These are phyloP conservation scores for Suncus etruscus DNA, from an alignment of 2,113 vertebrate species.

Conservation along the genomic window DNA sequence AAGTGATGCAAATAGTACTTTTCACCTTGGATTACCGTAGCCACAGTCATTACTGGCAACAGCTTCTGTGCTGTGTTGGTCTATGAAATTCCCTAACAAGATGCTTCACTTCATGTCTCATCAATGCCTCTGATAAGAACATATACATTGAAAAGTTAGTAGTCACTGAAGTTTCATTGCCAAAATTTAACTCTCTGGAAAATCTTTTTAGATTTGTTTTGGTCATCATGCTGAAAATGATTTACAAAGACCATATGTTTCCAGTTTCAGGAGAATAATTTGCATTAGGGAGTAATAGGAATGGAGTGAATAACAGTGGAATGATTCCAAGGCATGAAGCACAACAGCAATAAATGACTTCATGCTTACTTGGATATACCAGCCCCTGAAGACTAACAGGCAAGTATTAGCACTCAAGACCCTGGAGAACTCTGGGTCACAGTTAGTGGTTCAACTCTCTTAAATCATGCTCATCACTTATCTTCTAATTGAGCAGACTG, in stretches of 20 bases:
- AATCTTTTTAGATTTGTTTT: constrained; percentile 66
- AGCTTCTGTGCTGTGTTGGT: constrained; percentile 68
- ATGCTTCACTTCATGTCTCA: constrained; percentile 64
- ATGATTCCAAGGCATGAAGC: constrained; percentile 50
- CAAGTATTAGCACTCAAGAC: neutral
- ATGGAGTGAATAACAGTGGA: constrained; percentile 48
- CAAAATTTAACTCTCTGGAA: constrained; percentile 14
- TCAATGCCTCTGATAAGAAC: constrained; percentile 52
- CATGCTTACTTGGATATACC: neutral
- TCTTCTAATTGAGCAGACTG: constrained; percentile 17
- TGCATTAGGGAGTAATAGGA: constrained; percentile 59
- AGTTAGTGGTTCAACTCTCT: neutral
- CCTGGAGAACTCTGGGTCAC: neutral
- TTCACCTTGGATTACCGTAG: constrained; percentile 81
- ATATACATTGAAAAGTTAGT: constrained; percentile 69
- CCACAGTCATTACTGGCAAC: constrained; percentile 70
- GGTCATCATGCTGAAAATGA: constrained; percentile 65
- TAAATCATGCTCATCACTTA: constrained; percentile 40
- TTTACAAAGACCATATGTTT: constrained; percentile 67
- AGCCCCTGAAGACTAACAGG: constrained; percentile 1
- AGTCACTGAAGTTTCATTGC: neutral
- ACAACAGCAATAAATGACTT: neutral
- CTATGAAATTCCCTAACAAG: constrained; percentile 73
- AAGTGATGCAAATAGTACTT: constrained; percentile 80
- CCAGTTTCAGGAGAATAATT: constrained; percentile 59